Evolutionary conservation across 2,888 invertebrate genomes (phyloP).

Genomic region (Leptura quadrifasciata): DNA sequence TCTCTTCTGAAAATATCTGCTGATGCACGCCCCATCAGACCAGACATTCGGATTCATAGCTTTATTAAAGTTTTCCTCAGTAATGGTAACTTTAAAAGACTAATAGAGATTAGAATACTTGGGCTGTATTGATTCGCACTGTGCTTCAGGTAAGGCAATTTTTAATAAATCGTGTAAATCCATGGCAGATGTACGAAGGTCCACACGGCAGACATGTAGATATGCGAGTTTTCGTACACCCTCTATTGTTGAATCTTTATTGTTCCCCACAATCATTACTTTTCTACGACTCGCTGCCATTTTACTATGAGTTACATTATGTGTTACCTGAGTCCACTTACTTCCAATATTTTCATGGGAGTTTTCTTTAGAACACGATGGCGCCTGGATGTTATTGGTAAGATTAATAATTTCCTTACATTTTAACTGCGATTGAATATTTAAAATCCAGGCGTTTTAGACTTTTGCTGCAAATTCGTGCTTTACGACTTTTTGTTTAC

Average conservation of each 20-base stretch:
- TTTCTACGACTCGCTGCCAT: not conserved
- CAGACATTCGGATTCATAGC: conserved; percentile 30
- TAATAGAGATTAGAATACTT: conserved; percentile 15
- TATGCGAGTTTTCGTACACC: not conserved
- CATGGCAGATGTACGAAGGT: not conserved
- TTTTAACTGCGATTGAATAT: not conserved
- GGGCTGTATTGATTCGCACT: not conserved
- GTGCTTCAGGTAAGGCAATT: not conserved
- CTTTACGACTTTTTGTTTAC: too few relatives aligned
- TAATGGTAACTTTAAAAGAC: conserved; percentile 31
- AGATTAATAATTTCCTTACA: conserved; percentile 5
- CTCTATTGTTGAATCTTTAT: not conserved
- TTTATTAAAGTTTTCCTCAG: conserved; percentile 29
- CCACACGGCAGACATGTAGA: not conserved
- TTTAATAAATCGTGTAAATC: not conserved
- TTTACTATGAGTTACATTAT: not conserved
- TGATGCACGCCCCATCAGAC: conserved; percentile 29
- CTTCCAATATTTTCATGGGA: not conserved
- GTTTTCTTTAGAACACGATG: not conserved
- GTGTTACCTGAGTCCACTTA: not conserved
- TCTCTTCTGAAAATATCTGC: conserved; percentile 30
- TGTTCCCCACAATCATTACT: not conserved
- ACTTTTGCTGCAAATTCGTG: too few relatives aligned
- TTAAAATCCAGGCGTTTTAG: too few relatives aligned
- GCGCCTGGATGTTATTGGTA: not conserved